Evolutionary conservation across 2,888 invertebrate species (phyloP).

Genomic region (Sesamia inferens): DNA sequence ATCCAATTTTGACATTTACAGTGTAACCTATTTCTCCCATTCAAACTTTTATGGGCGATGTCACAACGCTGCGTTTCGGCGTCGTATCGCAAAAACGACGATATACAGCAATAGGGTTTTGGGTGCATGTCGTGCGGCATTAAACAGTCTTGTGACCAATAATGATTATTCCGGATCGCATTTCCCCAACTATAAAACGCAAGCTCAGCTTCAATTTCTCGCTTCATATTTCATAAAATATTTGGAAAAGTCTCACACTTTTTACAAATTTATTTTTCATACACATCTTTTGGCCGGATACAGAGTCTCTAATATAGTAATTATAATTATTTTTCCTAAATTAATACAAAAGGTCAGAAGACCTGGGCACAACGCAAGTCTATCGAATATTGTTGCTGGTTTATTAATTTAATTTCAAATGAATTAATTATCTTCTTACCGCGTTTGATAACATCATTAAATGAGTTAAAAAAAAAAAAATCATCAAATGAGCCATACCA

Average conservation of each 20-base stretch:
- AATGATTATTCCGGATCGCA: neutral
- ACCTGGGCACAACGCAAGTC: conserved; percentile 64
- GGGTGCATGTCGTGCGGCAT: too few species aligned
- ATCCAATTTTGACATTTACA: too few species aligned
- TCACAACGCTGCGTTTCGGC: too few species aligned
- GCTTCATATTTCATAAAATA: conserved; percentile 17
- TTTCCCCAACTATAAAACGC: neutral
- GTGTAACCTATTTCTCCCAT: too few species aligned
- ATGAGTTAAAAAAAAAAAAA: too few species aligned
- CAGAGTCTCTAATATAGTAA: conserved; percentile 42
- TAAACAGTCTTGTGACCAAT: neutral
- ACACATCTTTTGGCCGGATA: conserved; percentile 54
- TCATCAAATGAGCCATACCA: too few species aligned
- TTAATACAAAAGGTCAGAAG: conserved; percentile 59
- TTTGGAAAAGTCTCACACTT: conserved; percentile 12
- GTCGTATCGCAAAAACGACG: too few species aligned
- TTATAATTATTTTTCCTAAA: conserved; percentile 39
- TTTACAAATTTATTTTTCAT: conserved; percentile 13
- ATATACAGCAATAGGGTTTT: too few species aligned
- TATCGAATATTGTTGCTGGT: conserved; percentile 33
- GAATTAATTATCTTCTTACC: neutral
- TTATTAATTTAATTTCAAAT: conserved; percentile 51
- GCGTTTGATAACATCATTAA: too few species aligned
- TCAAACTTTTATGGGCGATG: too few species aligned
- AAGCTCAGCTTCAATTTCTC: neutral